A percentile compares a stretch with the other conserved stretches of the same genome.
These are phyloP conservation scores for Acomys russatus DNA, from an alignment of 2,797 vertebrate genomes.

Conservation along the genomic window DNA sequence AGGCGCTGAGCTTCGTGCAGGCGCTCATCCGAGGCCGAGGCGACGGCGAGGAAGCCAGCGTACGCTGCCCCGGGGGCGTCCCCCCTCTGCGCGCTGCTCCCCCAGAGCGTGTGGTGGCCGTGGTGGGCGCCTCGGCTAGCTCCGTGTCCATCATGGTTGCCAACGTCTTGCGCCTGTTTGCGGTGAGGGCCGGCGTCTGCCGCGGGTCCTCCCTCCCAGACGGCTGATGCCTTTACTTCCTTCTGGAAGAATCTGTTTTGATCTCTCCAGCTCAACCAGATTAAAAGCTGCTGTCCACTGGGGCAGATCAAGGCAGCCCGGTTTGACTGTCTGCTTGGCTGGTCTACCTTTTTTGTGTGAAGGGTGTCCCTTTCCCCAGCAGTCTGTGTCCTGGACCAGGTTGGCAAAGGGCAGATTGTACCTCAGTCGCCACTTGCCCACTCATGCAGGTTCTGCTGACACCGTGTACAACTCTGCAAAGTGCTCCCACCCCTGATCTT, in stretches of 20 bases:
- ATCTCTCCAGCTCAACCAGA: neutral
- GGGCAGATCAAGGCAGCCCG: neutral
- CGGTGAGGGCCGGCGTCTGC: slow-evolving; percentile 87
- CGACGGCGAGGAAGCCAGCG: slow-evolving; percentile 88
- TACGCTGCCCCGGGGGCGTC: slow-evolving; percentile 91
- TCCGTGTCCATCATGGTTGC: slow-evolving; percentile 97
- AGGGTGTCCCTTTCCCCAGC: neutral
- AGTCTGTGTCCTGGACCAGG: neutral
- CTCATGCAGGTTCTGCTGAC: neutral
- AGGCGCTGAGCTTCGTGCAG: slow-evolving; percentile 93
- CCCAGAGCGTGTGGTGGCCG: slow-evolving; percentile 93
- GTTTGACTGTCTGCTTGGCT: neutral
- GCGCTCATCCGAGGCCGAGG: slow-evolving; percentile 92
- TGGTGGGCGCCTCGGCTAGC: slow-evolving; percentile 95
- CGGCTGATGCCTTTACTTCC: neutral
- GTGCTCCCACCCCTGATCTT: neutral
- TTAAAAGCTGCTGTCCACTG: neutral
- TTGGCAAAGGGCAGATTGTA: neutral
- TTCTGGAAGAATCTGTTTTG: neutral
- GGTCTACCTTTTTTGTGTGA: neutral
- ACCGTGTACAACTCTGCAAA: neutral
- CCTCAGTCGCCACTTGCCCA: neutral
- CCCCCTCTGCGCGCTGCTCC: slow-evolving; percentile 91
- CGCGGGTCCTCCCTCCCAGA: fast-evolving
- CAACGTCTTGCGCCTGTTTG: slow-evolving; percentile 95